These are phyloP conservation scores for Meteorus colon DNA, from an alignment of 2,888 invertebrate genomes.

Conservation along the genomic window DNA sequence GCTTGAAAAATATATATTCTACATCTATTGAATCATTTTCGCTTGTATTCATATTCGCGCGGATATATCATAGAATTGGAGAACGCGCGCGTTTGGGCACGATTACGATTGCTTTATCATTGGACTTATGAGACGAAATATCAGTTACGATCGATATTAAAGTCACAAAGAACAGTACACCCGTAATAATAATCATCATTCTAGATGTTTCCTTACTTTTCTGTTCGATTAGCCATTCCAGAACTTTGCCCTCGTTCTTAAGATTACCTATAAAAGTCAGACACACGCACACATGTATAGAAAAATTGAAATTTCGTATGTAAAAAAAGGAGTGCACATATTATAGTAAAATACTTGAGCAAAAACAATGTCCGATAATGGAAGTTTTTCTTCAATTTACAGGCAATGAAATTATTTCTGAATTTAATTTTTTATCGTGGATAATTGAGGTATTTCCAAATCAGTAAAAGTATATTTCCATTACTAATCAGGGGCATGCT, in stretches of 20 bases:
- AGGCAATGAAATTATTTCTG: too few species aligned
- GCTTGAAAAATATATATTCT: constrained; percentile 18
- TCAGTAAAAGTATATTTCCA: neutral
- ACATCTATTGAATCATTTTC: neutral
- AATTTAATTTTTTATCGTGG: neutral
- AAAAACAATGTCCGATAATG: constrained; percentile 12
- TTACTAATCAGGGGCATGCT: neutral
- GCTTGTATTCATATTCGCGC: neutral
- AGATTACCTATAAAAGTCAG: constrained; percentile 87
- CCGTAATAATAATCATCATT: constrained; percentile 73
- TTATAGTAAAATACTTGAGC: constrained; percentile 28
- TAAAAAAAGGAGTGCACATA: constrained; percentile 22
- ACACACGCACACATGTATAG: constrained; percentile 57
- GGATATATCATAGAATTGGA: constrained; percentile 52
- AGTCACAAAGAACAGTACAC: constrained; percentile 73
- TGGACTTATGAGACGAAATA: constrained; percentile 68
- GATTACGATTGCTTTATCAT: constrained; percentile 66
- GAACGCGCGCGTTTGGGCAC: constrained; percentile 64
- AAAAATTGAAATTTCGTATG: constrained; percentile 41
- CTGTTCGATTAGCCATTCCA: constrained; percentile 96
- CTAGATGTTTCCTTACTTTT: constrained; percentile 88
- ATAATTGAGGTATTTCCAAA: neutral
- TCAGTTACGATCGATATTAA: constrained; percentile 71
- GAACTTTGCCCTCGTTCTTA: constrained; percentile 94
- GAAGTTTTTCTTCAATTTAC: too few species aligned